phyloP scores from a whole-genome alignment of 2,797 vertebrate genomes.

The Taeniopygia guttata region DNA sequence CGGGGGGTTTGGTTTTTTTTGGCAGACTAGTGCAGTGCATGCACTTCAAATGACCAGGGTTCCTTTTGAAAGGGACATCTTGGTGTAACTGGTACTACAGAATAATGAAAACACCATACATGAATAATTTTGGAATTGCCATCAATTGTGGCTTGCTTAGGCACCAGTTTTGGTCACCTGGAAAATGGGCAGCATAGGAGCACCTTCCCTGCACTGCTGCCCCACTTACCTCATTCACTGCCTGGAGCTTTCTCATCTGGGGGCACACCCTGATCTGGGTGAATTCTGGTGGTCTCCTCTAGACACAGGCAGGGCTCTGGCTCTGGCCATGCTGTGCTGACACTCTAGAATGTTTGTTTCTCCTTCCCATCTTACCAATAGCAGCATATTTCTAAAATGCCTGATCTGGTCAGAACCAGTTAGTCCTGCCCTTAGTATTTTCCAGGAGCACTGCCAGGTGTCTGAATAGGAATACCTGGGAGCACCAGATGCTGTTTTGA shows the following conservation, averaged over 20 bases:
- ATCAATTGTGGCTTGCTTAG: background rate
- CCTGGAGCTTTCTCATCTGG: background rate
- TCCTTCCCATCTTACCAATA: background rate
- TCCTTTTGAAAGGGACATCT: background rate
- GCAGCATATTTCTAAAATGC: background rate
- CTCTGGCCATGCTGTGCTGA: background rate
- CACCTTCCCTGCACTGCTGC: background rate
- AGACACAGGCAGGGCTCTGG: background rate
- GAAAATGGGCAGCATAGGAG: background rate
- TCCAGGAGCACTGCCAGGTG: background rate
- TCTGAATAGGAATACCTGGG: background rate
- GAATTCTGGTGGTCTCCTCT: background rate
- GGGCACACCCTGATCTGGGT: background rate
- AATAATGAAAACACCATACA: background rate
- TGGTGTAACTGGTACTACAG: background rate
- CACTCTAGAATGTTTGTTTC: background rate
- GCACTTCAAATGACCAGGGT: background rate
- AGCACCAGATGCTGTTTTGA: background rate
- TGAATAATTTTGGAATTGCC: background rate
- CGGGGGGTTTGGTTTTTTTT: background rate
- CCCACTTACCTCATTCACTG: background rate
- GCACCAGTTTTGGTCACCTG: background rate
- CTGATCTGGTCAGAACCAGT: background rate
- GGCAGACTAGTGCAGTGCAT: accelerated
- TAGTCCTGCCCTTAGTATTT: background rate